Conservation (phyloP, 2,113 vertebrate genomes). For the Perognathus longimembris region DNA sequence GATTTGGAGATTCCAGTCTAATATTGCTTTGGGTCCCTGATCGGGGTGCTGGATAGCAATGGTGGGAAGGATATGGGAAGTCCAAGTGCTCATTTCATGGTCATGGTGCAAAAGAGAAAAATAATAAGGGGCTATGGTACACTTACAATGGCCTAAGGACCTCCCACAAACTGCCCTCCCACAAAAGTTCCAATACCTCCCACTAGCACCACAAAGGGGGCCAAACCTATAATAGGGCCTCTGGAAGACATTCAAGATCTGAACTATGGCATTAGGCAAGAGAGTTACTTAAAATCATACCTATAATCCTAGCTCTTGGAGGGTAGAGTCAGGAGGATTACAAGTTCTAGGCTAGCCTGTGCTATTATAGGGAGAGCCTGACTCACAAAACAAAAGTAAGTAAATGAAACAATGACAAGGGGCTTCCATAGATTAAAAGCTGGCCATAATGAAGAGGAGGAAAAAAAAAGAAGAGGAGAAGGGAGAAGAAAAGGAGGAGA, state of each 20-base stretch:
- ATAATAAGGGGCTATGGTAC: not conserved
- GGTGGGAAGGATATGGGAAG: not conserved
- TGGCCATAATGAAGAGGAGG: not conserved
- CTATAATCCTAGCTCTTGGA: no score
- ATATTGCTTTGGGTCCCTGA: not conserved
- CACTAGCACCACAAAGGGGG: not conserved
- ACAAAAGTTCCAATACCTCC: no score
- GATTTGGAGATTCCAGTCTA: not conserved
- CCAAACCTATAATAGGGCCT: not conserved
- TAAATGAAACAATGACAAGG: not conserved
- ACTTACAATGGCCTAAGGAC: not conserved
- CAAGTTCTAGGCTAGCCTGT: no score
- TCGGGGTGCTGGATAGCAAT: not conserved
- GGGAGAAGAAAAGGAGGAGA: no score
- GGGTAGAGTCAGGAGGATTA: no score
- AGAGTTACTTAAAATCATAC: not conserved
- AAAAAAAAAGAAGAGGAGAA: no score
- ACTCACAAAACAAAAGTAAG: no score
- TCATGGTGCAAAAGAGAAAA: not conserved
- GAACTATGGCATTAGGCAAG: not conserved
- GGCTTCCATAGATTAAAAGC: not conserved
- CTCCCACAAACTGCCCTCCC: not conserved
- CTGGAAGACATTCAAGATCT: not conserved
- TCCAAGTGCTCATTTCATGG: not conserved
- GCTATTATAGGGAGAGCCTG: no score